Conservation (phyloP, 2,888 invertebrate genomes). For the Acleris emargana region DNA sequence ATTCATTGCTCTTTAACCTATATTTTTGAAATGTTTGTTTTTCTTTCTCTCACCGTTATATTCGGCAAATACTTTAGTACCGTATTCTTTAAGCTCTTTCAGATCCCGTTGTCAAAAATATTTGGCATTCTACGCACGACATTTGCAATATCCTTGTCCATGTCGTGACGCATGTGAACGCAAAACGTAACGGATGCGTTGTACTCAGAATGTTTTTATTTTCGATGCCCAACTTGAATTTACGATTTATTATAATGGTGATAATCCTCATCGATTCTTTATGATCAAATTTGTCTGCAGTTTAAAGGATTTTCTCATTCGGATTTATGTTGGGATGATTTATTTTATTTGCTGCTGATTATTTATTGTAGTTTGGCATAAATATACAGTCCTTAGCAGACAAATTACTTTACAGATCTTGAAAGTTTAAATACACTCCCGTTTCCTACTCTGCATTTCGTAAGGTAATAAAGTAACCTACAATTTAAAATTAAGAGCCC, state of each 20-base stretch:
- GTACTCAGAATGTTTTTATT: conserved; percentile 30
- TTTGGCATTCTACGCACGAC: conserved; percentile 21
- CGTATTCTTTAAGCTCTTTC: conserved; percentile 25
- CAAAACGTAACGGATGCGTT: conserved; percentile 21
- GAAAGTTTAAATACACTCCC: too few relatives aligned
- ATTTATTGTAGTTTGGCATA: too few relatives aligned
- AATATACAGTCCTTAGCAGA: too few relatives aligned
- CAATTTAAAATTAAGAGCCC: background rate
- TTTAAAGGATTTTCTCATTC: background rate
- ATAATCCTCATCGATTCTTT: conserved; percentile 19
- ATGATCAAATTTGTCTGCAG: conserved; percentile 26
- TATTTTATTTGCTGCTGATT: background rate
- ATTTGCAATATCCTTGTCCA: conserved; percentile 19
- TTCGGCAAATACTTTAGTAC: conserved; percentile 23
- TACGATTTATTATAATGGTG: conserved; percentile 1
- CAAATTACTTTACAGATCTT: too few relatives aligned
- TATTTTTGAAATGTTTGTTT: conserved; percentile 40
- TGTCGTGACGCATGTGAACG: conserved; percentile 4
- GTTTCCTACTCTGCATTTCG: too few relatives aligned
- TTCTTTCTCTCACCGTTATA: conserved; percentile 30
- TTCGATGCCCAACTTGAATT: conserved; percentile 23
- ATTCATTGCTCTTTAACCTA: conserved; percentile 46
- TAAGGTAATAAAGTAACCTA: too few relatives aligned
- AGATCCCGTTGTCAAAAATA: conserved; percentile 30
- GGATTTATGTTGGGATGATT: background rate